Percentiles rank a stretch among this genome's conserved stretches.
phyloP scores from a whole-genome alignment of 37 sponge, comb jelly and placozoan genomes.

The Corticium candelabrum region DNA sequence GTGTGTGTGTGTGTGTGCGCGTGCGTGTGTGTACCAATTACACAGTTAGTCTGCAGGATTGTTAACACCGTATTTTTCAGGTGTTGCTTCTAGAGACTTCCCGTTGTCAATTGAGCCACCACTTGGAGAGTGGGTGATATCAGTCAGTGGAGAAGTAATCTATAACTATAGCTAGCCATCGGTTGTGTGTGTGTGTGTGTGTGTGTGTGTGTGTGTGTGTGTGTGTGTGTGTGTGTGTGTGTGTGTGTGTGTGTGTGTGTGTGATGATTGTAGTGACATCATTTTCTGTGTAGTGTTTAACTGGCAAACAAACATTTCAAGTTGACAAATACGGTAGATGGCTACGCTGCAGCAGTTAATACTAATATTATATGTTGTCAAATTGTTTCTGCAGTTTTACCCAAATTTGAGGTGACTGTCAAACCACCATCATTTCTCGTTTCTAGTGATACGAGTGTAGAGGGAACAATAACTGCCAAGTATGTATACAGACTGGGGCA shows the following conservation, averaged over 20 bases:
- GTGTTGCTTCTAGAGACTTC: not conserved
- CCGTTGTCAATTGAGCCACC: conserved; percentile 11
- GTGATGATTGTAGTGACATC: not conserved
- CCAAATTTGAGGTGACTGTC: not conserved
- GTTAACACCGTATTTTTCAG: not conserved
- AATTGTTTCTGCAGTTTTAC: not conserved
- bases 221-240: not conserved
- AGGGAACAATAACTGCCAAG: not conserved
- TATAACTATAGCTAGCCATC: too few relatives aligned
- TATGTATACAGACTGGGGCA: too few relatives aligned
- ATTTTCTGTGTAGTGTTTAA: not conserved
- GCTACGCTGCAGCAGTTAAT: not conserved
- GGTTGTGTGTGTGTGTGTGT: not conserved
- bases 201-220: not conserved
- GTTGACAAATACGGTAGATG: conserved; percentile 1
- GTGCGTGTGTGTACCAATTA: too few relatives aligned
- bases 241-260: not conserved
- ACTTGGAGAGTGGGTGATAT: conserved; percentile 6
- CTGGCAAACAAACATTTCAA: not conserved
- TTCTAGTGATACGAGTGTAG: not conserved
- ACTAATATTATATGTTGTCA: not conserved
- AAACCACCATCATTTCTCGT: not conserved
- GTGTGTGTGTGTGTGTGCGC: too few relatives aligned
- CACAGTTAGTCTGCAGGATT: too few relatives aligned
- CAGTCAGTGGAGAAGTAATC: not conserved